These are phyloP conservation scores for Rotaria sp. DNA, from an alignment of 2,888 invertebrate species.

Conservation along the genomic window DNA sequence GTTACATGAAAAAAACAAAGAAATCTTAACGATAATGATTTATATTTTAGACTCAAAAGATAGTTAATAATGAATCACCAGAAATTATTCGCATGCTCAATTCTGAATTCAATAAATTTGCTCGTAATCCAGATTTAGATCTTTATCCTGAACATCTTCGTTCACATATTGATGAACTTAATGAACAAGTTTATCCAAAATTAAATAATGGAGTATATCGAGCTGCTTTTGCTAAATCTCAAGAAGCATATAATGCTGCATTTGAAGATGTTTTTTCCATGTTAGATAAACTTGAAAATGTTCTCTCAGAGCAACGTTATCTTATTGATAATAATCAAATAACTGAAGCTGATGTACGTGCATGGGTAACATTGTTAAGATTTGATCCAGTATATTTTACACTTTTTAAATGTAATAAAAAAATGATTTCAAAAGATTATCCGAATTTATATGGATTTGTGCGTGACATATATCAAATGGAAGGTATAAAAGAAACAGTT, in stretches of 20 bases:
- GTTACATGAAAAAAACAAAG: too few species aligned
- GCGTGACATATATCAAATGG: conserved; percentile 49
- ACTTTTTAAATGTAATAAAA: conserved; percentile 53
- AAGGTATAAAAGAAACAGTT: conserved; percentile 48
- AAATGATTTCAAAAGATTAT: conserved; percentile 47
- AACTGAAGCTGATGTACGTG: conserved; percentile 52
- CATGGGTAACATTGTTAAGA: conserved; percentile 49
- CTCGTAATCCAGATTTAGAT: conserved; percentile 46
- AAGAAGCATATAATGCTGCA: conserved; percentile 40
- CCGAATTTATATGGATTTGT: conserved; percentile 50
- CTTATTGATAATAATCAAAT: conserved; percentile 45
- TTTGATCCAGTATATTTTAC: conserved; percentile 51
- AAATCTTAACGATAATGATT: too few species aligned
- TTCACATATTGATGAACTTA: conserved; percentile 47
- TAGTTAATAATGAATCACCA: conserved; percentile 52
- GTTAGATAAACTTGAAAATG: conserved; percentile 44
- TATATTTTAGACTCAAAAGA: conserved; percentile 42
- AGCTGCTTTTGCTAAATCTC: conserved; percentile 48
- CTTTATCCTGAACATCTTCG: conserved; percentile 47
- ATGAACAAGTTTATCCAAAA: conserved; percentile 50
- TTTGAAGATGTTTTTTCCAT: not conserved
- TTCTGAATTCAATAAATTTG: conserved; percentile 49
- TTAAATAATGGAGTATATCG: conserved; percentile 53
- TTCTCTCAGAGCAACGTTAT: conserved; percentile 47
- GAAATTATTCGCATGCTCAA: conserved; percentile 53